phyloP scores from a whole-genome alignment of 1,140 invertebrate species.

The Drosophila insularis region DNA sequence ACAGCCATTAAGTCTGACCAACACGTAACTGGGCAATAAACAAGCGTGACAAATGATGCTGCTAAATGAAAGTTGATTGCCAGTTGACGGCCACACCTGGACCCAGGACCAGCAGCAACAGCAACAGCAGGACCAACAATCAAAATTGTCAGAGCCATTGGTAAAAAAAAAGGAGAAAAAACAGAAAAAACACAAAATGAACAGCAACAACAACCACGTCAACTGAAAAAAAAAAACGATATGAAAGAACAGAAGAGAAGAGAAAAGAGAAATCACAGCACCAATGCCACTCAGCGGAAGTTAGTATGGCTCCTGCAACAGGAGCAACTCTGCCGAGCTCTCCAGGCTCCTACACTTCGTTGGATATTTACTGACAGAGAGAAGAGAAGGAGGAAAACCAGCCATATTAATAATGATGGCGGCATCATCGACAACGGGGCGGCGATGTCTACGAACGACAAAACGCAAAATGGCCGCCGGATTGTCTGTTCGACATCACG shows the following conservation, averaged over 20 bases:
- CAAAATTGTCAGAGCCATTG: slow-evolving; percentile 63
- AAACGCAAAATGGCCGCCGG: slow-evolving; percentile 67
- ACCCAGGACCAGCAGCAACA: slow-evolving; percentile 4
- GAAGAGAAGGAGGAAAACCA: neutral
- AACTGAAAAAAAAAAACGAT: slow-evolving; percentile 17
- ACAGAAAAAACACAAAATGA: slow-evolving; percentile 20
- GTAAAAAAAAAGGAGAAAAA: slow-evolving; percentile 31
- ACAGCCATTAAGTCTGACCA: slow-evolving; percentile 75
- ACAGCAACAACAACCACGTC: neutral
- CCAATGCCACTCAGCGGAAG: slow-evolving; percentile 63
- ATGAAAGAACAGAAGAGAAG: slow-evolving; percentile 21
- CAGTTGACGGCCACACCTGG: slow-evolving; percentile 76
- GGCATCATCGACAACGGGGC: slow-evolving; percentile 17
- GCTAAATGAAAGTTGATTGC: slow-evolving; percentile 81
- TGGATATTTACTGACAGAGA: no score
- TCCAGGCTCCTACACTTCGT: neutral
- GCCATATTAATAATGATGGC: slow-evolving; percentile 76
- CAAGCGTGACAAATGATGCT: slow-evolving; percentile 79
- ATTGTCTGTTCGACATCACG: slow-evolving; percentile 52
- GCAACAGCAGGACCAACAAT: slow-evolving; percentile 45
- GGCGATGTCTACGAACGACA: slow-evolving; percentile 53
- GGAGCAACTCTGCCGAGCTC: neutral
- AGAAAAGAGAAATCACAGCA: slow-evolving; percentile 51
- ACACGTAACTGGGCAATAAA: slow-evolving; percentile 79
- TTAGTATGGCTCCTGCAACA: slow-evolving; percentile 38